phyloP scores from a whole-genome alignment of 2,113 vertebrate genomes.

The Rissa tridactyla region DNA sequence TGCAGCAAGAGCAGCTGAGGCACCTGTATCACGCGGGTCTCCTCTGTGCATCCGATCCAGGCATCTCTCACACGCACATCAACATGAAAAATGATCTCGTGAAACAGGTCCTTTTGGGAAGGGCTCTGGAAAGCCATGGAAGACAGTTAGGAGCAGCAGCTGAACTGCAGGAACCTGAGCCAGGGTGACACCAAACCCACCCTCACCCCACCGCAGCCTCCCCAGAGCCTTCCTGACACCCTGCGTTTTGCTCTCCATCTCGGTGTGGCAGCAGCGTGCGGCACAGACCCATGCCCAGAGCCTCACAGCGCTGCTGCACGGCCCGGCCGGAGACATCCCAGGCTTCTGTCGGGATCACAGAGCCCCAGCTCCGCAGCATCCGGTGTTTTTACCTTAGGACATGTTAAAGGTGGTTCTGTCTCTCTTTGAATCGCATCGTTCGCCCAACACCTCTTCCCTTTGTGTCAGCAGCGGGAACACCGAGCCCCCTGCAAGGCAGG shows the following conservation, averaged over 20 bases:
- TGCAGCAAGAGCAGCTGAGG: background rate
- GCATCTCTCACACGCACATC: fast-evolving
- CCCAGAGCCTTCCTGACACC: background rate
- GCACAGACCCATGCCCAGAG: background rate
- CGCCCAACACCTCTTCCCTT: background rate
- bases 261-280: background rate
- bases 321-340: fast-evolving
- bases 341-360: background rate
- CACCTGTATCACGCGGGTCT: fast-evolving
- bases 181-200: background rate
- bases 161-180: background rate
- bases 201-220: fast-evolving
- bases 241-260: background rate
- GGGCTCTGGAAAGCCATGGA: background rate
- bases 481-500: fast-evolving
- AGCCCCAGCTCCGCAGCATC: background rate
- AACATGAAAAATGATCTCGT: background rate
- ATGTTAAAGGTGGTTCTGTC: background rate
- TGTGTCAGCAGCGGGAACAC: background rate
- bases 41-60: background rate
- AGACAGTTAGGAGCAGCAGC: background rate
- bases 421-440: background rate
- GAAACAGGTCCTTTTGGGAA: background rate
- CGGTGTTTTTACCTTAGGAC: background rate
- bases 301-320: fast-evolving